Conservation (phyloP, 2,797 vertebrate species). For the Mycteria americana region DNA sequence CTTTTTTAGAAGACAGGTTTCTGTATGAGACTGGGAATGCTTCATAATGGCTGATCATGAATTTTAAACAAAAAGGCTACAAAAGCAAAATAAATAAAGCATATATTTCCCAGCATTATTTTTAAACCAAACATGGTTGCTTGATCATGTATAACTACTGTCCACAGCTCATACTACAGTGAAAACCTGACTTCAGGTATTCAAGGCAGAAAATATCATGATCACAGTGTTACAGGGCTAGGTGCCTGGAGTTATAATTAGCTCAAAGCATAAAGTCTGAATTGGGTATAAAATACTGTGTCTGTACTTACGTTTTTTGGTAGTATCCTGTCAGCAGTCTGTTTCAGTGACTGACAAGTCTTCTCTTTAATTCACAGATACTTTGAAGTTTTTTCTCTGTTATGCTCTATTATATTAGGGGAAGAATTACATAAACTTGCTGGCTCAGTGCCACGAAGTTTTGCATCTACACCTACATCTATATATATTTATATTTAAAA, state of each 20-base stretch:
- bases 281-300: background rate
- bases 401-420: background rate
- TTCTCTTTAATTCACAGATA: background rate
- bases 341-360: conserved; percentile 15
- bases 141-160: background rate
- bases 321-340: background rate
- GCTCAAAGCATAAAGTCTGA: background rate
- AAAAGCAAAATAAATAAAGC: background rate
- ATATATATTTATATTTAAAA: background rate
- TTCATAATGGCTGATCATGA: background rate
- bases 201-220: background rate
- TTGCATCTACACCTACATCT: background rate
- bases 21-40: background rate
- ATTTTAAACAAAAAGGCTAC: background rate
- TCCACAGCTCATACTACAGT: background rate
- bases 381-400: background rate
- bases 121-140: background rate
- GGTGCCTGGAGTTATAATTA: background rate
- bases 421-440: background rate
- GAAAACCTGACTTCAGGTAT: background rate
- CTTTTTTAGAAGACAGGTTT: background rate
- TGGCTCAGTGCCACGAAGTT: background rate
- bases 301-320: background rate
- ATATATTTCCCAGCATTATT: background rate
- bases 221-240: background rate